These are phyloP conservation scores for Hetaerina titia DNA, from an alignment of 2,888 invertebrate species.

Conservation along the genomic window DNA sequence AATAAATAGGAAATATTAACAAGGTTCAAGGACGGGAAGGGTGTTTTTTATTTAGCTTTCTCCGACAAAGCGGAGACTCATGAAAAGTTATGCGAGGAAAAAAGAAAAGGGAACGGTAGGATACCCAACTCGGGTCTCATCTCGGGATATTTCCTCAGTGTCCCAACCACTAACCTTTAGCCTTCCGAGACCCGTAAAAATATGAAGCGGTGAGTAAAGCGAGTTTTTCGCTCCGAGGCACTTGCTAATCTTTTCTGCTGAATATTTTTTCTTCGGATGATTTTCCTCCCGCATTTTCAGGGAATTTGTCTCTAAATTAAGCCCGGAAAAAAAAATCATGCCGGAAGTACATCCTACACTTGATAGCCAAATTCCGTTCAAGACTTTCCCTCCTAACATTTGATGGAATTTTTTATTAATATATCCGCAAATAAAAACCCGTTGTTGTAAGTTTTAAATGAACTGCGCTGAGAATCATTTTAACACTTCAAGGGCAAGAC, in stretches of 20 bases:
- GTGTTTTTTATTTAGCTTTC: background rate
- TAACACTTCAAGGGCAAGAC: too few relatives aligned
- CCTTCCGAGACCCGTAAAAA: background rate
- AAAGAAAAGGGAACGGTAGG: background rate
- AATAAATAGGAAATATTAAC: constrained; percentile 32
- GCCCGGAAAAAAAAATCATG: background rate
- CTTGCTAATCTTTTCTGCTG: background rate
- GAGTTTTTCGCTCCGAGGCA: background rate
- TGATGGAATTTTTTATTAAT: too few relatives aligned
- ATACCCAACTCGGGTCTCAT: background rate
- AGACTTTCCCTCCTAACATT: background rate
- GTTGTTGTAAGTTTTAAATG: too few relatives aligned
- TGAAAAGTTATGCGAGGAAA: constrained; percentile 6
- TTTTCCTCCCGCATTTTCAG: background rate
- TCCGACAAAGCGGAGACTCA: background rate
- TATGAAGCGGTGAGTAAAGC: background rate
- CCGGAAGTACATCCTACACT: background rate
- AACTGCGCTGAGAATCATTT: too few relatives aligned
- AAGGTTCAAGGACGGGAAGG: background rate
- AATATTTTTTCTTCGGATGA: background rate
- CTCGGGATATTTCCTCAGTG: background rate
- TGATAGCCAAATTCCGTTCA: background rate
- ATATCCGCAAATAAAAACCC: too few relatives aligned
- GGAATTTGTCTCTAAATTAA: background rate
- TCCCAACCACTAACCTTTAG: background rate